Percentiles rank a stretch among this genome's conserved stretches.
phyloP scores from a whole-genome alignment of 2,797 vertebrate species.

The Mallotus villosus region DNA sequence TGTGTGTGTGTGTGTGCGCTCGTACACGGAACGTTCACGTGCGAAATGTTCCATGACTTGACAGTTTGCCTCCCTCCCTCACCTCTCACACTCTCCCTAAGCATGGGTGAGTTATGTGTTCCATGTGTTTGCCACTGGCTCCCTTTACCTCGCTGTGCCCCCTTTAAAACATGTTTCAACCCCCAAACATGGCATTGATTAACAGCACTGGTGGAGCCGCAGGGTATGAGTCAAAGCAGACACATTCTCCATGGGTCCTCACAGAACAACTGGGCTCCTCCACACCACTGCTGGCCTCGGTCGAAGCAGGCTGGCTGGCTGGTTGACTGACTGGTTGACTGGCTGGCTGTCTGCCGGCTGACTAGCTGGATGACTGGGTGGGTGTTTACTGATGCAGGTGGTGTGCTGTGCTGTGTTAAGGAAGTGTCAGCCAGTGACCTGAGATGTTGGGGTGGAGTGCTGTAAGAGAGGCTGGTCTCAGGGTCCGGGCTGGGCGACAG shows the following conservation, averaged over 20 bases:
- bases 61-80: constrained; percentile 14
- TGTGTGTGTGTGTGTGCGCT: constrained; percentile 7
- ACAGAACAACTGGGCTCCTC: no score
- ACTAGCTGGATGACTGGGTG: neutral
- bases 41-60: neutral
- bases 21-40: neutral
- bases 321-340: neutral
- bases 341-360: neutral
- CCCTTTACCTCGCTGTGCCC: constrained; percentile 1
- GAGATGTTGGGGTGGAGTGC: neutral
- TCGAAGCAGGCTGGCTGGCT: neutral
- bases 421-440: constrained; percentile 1
- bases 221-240: constrained; percentile 42
- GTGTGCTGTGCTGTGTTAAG: neutral
- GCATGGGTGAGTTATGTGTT: constrained; percentile 33
- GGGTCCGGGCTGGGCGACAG: neutral
- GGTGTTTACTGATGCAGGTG: neutral
- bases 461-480: neutral
- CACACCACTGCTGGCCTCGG: no score
- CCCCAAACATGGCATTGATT: constrained; percentile 37
- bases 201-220: neutral
- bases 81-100: neutral
- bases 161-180: constrained; percentile 27
- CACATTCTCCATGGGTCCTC: neutral
- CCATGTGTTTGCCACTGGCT: constrained; percentile 31